phyloP scores from a whole-genome alignment of 2,888 invertebrate species.

The Copidosoma aretas region DNA sequence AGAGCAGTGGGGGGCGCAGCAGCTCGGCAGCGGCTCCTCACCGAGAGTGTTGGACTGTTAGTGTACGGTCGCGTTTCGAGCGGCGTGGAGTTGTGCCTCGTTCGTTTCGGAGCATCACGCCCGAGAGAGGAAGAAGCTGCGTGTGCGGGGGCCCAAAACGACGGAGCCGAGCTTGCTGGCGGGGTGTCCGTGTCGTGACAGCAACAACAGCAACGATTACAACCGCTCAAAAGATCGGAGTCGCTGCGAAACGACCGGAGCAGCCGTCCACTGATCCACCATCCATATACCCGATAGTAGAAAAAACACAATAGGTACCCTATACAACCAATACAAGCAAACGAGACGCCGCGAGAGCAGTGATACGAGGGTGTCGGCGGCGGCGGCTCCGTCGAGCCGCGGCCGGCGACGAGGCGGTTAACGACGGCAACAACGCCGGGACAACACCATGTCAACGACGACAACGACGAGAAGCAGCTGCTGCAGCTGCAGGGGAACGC shows the following conservation, averaged over 20 bases:
- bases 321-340: too few relatives aligned
- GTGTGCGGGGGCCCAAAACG: background rate
- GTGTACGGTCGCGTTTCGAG: constrained; percentile 57
- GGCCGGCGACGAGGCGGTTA: background rate
- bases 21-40: constrained; percentile 18
- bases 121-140: constrained; percentile 44
- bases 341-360: background rate
- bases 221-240: background rate
- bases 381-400: background rate
- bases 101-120: too few relatives aligned
- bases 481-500: background rate
- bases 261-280: background rate
- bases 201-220: background rate
- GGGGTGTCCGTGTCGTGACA: background rate
- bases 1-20: background rate
- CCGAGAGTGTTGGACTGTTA: constrained; percentile 40
- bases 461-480: background rate
- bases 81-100: constrained; percentile 51
- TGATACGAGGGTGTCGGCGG: background rate
- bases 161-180: background rate
- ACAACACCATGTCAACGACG: background rate
- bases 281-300: too few relatives aligned
- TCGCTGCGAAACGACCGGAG: background rate
- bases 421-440: background rate
- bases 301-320: too few relatives aligned